Base-by-base conservation (phyloP, 2,113 vertebrate genomes). In the Mustela nigripes region DNA sequence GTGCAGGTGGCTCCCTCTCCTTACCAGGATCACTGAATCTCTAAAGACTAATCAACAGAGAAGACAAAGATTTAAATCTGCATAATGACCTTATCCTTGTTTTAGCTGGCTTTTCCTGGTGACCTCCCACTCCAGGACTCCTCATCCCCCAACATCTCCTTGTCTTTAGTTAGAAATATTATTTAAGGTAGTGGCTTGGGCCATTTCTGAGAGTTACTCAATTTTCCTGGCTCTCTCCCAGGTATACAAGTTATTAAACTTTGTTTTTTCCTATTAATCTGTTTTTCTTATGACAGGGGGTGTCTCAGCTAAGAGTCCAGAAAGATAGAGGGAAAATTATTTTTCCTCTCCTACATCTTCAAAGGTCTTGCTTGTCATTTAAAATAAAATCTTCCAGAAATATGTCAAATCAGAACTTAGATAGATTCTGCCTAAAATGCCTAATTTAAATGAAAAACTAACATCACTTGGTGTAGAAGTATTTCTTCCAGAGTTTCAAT, bases 361-460 rank as follows among this genome's bases (percentile, higher is more conserved):
- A 91, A 88, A 69, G 1, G 22, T 21, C 22, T 11, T 97, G n/a
- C 22, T 11, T 97, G n/a, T 19, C 58, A 58, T 65, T 91, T 91
- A 71, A 96, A 88, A 65, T 10, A 76, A 94, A 91, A 80, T 83
- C 50, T 85, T 81, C 16, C 18, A 82, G 73, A 69, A 79, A 67
- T 78, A 94, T 24, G 6, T 36, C 39, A 95, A 42, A 56, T 87
- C 33, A 90, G 19, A 96, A 90, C 83, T 94, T 67, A 69, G 1
- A 33, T 91, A 58, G 3, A 18, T 91, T 95, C 11, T 74, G 5
- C 88, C 28, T 91, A 74, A 95, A 95, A 65, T 79, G 11, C 74
- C 12, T 62, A 96, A 95, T 76, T 79, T 92, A 82, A 89, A 60
- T 94, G n/a, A 89, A 97, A 81, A 36, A 60, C 11, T 62, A 19